Evolutionary conservation across 2,888 invertebrate genomes (phyloP).

Genomic region (Ophion costatus): DNA sequence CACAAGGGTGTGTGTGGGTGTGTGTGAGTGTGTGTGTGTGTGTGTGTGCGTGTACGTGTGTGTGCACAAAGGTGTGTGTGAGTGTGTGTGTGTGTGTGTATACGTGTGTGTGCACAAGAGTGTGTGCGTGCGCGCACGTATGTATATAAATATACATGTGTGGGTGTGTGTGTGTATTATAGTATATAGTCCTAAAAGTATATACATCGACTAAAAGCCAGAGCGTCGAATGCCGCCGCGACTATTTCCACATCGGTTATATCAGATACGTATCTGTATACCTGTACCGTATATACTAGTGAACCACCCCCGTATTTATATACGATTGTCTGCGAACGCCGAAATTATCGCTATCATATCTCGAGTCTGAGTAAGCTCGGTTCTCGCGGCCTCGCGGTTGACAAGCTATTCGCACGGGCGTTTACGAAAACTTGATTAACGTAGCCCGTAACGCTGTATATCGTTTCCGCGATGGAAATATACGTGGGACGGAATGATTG

Average conservation of each 20-base stretch:
- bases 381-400: conserved; percentile 10
- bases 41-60: too few species aligned
- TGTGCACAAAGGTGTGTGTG: too few species aligned
- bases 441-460: conserved; percentile 63
- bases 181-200: neutral
- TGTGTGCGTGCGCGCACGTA: too few species aligned
- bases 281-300: conserved; percentile 37
- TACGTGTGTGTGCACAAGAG: too few species aligned
- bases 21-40: too few species aligned
- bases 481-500: conserved; percentile 16
- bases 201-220: conserved; percentile 4
- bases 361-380: conserved; percentile 5
- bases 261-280: neutral
- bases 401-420: conserved; percentile 70
- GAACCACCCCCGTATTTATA: conserved; percentile 33
- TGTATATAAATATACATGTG: too few species aligned
- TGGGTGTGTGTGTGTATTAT: too few species aligned
- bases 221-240: conserved; percentile 14
- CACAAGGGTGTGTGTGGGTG: too few species aligned
- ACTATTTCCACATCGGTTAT: conserved; percentile 38
- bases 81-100: too few species aligned
- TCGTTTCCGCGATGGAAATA: conserved; percentile 20
- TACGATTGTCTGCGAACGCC: conserved; percentile 69
- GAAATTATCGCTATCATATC: conserved; percentile 71
- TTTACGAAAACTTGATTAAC: conserved; percentile 79